Base-by-base conservation (phyloP, 2,113 vertebrate genomes). In the Zootoca vivipara region DNA sequence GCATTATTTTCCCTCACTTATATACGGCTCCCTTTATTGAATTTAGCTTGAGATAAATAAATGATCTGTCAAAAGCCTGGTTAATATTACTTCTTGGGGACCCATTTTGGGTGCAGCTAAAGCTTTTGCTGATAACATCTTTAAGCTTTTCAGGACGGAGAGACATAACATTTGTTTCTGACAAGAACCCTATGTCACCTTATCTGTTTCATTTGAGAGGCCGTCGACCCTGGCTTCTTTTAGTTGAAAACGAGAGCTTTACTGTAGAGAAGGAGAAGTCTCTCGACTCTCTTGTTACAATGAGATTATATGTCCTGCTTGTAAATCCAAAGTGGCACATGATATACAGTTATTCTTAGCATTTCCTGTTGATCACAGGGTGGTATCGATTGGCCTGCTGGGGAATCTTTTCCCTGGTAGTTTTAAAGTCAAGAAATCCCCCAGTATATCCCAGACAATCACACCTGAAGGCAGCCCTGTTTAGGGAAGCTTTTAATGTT, bases 41-140 rank as follows among this genome's bases (percentile, higher is more conserved):
- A 98, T 98, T 97, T 97, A 97, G 97, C 95, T 96, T 96, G 97
- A 98, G 97, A 98, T 98, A 98, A 98, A 98, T 98, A 98, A 98
- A 98, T 95, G 96, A 96, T 97, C 97, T 98, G 97, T 97, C 97
- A 97, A 96, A 96, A 92, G 96, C 96, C 96, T 95, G 95, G 97
- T 98, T 98, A 98, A 98, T 97, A 97, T 97, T 97, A 97, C 96
- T 97, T 97, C 93, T 96, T 96, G 94, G 96, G 96, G 95, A 95
- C 96, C 96, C 89, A 93, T 96, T 97, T 96, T 97, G 96, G 97
- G 95, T 95, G 96, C 95, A 95, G 92, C 95, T 95, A 42, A 95
- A 96, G 94, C 96, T 96, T 96, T 93, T 91, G 87, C 94, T 95
- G 97, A 98, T 97, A 97, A 94, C 93, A 97, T 97, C 96, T 96